Evolutionary conservation across 1,140 invertebrate genomes (phyloP).

Genomic region (Riptortus pedestris): DNA sequence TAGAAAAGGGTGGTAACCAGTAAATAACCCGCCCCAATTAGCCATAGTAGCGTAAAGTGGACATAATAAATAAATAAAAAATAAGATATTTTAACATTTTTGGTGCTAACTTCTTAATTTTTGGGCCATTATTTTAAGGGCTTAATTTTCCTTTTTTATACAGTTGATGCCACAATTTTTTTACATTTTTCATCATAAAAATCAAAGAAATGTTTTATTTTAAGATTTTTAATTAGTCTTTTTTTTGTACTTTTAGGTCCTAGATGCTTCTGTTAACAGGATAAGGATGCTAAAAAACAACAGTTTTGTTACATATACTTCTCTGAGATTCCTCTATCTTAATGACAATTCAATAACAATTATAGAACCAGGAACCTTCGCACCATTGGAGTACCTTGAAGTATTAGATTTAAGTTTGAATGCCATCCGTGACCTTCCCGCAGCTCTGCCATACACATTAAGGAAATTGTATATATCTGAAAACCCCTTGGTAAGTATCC

Average conservation of each 20-base stretch:
- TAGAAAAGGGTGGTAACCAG: no score
- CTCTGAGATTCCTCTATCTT: conserved; percentile 37
- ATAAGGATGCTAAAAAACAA: conserved; percentile 36
- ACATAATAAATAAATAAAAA: no score
- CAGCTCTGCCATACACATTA: conserved; percentile 23
- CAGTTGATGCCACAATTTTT: no score
- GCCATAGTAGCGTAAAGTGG: no score
- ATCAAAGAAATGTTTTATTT: no score
- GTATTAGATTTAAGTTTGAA: conserved; percentile 31
- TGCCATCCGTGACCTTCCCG: conserved; percentile 24
- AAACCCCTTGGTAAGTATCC: conserved; percentile 19
- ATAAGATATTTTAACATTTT: no score
- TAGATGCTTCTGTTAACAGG: conserved; percentile 37
- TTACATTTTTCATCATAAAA: no score
- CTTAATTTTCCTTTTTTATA: no score
- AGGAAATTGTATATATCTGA: conserved; percentile 27
- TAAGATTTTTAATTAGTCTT: no score
- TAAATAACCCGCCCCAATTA: no score
- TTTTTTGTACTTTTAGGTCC: conserved; percentile 37
- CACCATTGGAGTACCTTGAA: conserved; percentile 35
- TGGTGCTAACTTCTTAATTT: no score
- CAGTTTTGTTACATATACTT: conserved; percentile 35
- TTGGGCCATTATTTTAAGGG: no score
- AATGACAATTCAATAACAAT: conserved; percentile 37
- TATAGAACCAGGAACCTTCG: conserved; percentile 37